Evolutionary conservation across 2,888 invertebrate genomes (phyloP).

Genomic region (Drosophila borborema): DNA sequence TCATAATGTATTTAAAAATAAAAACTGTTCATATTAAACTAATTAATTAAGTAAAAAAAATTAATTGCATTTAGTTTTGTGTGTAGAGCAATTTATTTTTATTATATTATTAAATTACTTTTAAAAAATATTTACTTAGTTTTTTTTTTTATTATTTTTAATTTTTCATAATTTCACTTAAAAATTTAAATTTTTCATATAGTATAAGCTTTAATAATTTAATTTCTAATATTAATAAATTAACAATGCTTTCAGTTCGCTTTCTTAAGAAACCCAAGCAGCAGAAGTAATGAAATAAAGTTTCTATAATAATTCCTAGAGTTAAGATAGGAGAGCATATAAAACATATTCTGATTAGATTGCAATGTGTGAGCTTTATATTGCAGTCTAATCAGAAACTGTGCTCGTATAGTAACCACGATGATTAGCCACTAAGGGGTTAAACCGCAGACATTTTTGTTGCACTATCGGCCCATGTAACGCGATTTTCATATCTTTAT

Average conservation of each 20-base stretch:
- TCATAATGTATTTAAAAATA: no score
- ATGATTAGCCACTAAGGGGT: neutral
- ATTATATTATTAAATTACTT: no score
- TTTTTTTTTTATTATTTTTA: no score
- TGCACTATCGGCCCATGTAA: slow-evolving; percentile 15
- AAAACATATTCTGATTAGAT: slow-evolving; percentile 11
- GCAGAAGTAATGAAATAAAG: neutral
- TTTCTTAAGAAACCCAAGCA: neutral
- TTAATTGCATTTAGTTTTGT: no score
- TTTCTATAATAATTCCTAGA: neutral
- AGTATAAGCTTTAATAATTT: neutral
- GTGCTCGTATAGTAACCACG: neutral
- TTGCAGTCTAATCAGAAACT: neutral
- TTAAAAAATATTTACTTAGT: no score
- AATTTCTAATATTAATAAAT: neutral
- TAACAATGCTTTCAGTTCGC: neutral
- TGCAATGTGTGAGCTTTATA: slow-evolving; percentile 2
- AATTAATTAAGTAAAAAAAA: no score
- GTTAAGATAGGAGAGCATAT: neutral
- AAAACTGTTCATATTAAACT: no score
- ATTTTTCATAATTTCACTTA: no score
- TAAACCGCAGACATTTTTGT: slow-evolving; percentile 20
- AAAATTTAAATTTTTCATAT: no score
- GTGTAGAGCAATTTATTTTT: no score
- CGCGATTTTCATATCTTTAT: slow-evolving; percentile 11